Base-by-base conservation (phyloP, 2,797 vertebrate species). In the Chiloscyllium punctatum region DNA sequence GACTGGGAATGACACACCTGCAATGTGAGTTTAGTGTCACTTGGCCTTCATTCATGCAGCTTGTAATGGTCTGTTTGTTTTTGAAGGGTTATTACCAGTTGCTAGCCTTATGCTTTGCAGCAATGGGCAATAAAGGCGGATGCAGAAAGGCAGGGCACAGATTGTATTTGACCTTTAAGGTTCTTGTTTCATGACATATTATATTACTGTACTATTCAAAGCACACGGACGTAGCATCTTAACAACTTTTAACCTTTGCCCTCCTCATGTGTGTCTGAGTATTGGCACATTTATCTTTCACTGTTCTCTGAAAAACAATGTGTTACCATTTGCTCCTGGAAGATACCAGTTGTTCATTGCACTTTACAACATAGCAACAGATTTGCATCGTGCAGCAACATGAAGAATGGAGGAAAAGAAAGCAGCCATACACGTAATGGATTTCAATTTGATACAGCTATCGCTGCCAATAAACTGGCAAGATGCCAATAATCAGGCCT, bases 191-290 rank as follows among this genome's bases (percentile, higher is more conserved):
- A 92, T 94, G 94, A 92, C 72, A 79, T 94, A 94, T 30, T 71
- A 95, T 74, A 51, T 72, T 57, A 37, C 71, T 95, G 71, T 77
- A 95, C 92, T 91, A 92, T 96, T 96, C 72, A 96, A 96, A 96
- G 96, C 96, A 95, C 9, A 82, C 92, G 57, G 94, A 96, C 96
- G 95, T 96, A 96, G 96, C 96, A 96, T 97, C 96, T 95, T 77
- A 95, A 96, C 90, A 96, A 96, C 97, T 96, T 97, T 96, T 84
- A 96, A 96, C 97, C 97, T 96, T 96, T 96, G 96, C 94, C 95
- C 96, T 95, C n/a, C 94, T 96, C 79, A 2, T 96, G 96, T 96
- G 96, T 96, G 95, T 95, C 66, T 0, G 82, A 71, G 94, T 88
- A 62, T 96, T 96, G 8, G 94, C 96, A 77, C 96, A 95, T 97